phyloP scores from a whole-genome alignment of 2,113 vertebrate species.

The Symphodus melops region DNA sequence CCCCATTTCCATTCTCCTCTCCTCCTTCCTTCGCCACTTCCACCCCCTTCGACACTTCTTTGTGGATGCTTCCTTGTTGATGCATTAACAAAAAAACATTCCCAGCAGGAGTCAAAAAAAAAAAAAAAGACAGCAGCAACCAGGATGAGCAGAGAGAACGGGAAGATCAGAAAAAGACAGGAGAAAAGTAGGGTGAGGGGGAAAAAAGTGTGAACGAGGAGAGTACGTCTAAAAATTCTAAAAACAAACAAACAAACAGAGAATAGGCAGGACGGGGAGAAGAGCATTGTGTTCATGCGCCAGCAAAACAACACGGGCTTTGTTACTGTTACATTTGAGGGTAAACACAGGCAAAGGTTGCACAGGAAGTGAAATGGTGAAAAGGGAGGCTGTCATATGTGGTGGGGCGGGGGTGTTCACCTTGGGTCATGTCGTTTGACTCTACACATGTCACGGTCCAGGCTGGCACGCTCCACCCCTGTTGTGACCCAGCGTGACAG shows the following conservation, averaged over 20 bases:
- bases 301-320: not conserved
- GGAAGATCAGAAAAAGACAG: constrained; percentile 37
- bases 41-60: not conserved
- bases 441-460: constrained; percentile 29
- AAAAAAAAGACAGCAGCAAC: constrained; percentile 39
- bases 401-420: not conserved
- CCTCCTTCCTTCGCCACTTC: constrained; percentile 1
- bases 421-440: constrained; percentile 28
- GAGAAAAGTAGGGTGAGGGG: constrained; percentile 1
- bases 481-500: constrained; percentile 52
- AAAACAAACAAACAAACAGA: constrained; percentile 11
- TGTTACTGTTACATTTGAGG: not conserved
- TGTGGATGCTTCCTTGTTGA: constrained; percentile 35
- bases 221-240: constrained; percentile 26
- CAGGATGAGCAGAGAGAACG: constrained; percentile 42
- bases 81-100: constrained; percentile 37
- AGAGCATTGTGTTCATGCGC: constrained; percentile 14
- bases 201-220: constrained; percentile 16
- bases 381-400: not conserved
- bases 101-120: constrained; percentile 46
- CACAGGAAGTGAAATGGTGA: constrained; percentile 9
- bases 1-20: constrained; percentile 21
- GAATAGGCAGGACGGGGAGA: constrained; percentile 1
- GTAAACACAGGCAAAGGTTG: constrained; percentile 12
- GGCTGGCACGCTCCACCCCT: not conserved